phyloP scores from a whole-genome alignment of 2,113 vertebrate genomes.

The Sylvietta virens region DNA sequence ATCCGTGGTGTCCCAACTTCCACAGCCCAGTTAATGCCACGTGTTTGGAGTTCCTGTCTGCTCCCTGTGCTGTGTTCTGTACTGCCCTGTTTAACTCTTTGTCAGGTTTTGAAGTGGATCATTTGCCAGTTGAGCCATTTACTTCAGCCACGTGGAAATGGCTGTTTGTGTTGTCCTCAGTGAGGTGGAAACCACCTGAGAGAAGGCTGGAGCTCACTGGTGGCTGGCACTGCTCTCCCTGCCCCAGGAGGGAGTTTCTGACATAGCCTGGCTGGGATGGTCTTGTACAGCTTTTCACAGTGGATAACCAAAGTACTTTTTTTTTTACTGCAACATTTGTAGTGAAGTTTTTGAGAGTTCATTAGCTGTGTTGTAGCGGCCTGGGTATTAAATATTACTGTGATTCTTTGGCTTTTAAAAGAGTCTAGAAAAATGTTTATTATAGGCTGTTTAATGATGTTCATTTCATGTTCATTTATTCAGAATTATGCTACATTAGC shows the following conservation, averaged over 20 bases:
- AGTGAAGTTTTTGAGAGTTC: neutral
- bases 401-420: neutral
- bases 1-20: neutral
- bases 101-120: neutral
- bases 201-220: neutral
- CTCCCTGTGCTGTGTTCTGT: accelerated
- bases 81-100: neutral
- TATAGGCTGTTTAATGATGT: neutral
- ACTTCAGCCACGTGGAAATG: neutral
- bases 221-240: neutral
- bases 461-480: neutral
- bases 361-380: neutral
- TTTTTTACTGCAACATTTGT: neutral
- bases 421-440: neutral
- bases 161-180: neutral
- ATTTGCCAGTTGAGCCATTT: neutral
- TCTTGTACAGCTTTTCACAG: neutral
- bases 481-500: slow-evolving; percentile 5
- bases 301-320: neutral
- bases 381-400: neutral
- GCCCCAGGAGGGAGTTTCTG: neutral
- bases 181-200: neutral
- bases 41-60: accelerated
- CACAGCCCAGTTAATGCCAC: accelerated
- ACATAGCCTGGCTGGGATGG: neutral